Base-by-base conservation (phyloP, 2,113 vertebrate species). In the Mystacornis crossleyi region DNA sequence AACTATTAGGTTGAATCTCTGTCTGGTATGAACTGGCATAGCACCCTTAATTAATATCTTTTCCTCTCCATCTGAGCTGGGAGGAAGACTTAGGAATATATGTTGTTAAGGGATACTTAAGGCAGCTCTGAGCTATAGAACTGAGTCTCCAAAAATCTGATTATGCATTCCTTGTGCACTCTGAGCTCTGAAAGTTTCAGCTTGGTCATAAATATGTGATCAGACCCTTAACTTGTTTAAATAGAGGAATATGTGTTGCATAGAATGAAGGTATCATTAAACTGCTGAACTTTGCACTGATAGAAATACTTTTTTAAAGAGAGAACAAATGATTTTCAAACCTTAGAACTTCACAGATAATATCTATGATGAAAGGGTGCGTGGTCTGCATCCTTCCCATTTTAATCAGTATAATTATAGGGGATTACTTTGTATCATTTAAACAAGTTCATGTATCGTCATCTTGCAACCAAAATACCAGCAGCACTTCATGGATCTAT, bases 11-110 rank as follows among this genome's bases (percentile, higher is more conserved):
- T 48, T 93, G 89, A 61, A 65, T 87, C 48, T 89, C 61, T 85
- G 48, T 55, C 70, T 96, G 73, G 29, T 75, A 72, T 57, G 70
- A 94, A 82, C 57, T 69, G 54, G 61, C 4, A 1, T 42, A 91
- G 55, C 86, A 95, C 65, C n/a, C 89, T 95, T 86, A 93, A 96
- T 95, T 96, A 95, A 61, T 81, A 91, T 61, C 9, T 87, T 93
- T 79, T 83, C 34, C 47, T 89, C 64, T 86, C 61, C 51, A 47
- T 81, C 34, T 0, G 28, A 94, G 78, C 65, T 50, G 61, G 40
- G 40, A 91, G 38, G 29, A 96, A 89, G 70, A 48, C 87, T 89
- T 82, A 96, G 89, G 83, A 95, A 89, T 71, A 70, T 34, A 62
- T 31, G 29, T 93, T 95, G 73, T 96, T 95, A 87, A 91, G 62